Percentiles rank a stretch among this genome's conserved stretches.
These are phyloP conservation scores for Emydura subglobosa DNA, from an alignment of 2,113 vertebrate species.

Conservation along the genomic window DNA sequence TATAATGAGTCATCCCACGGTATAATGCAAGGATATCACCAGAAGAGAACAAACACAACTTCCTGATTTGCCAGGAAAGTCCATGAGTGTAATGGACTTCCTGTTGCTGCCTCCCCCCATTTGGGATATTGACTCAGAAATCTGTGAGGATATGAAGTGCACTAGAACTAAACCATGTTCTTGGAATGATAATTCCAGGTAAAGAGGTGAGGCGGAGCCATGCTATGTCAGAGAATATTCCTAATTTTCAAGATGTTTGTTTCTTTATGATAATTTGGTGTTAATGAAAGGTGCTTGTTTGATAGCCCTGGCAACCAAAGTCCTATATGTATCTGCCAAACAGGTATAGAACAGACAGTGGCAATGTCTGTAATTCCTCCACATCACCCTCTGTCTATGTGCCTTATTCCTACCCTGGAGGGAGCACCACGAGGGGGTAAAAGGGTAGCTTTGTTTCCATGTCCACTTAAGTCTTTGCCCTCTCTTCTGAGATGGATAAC, in stretches of 20 bases:
- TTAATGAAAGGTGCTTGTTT: not conserved
- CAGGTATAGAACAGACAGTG: not conserved
- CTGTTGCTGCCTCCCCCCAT: not conserved
- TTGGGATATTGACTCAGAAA: not conserved
- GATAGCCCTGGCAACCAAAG: not conserved
- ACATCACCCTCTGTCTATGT: not conserved
- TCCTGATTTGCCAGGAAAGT: not conserved
- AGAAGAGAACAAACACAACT: not conserved
- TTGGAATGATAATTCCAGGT: not conserved
- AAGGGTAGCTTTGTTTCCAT: not conserved
- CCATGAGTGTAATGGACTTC: not conserved
- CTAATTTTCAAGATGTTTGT: not conserved
- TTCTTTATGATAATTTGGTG: not conserved
- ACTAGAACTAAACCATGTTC: not conserved
- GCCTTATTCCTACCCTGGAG: not conserved
- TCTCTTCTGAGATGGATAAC: not conserved
- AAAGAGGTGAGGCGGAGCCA: not conserved
- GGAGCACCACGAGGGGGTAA: not conserved
- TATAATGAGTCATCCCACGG: not conserved
- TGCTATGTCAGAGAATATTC: not conserved
- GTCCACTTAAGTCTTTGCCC: not conserved
- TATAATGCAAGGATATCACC: not conserved
- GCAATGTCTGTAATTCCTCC: not conserved
- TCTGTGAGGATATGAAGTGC: not conserved
- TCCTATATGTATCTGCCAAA: not conserved